Evolutionary conservation across 1,140 invertebrate genomes (phyloP), one percentile per base, ranked within the genome.

Genomic region (Diorhabda carinulata): DNA sequence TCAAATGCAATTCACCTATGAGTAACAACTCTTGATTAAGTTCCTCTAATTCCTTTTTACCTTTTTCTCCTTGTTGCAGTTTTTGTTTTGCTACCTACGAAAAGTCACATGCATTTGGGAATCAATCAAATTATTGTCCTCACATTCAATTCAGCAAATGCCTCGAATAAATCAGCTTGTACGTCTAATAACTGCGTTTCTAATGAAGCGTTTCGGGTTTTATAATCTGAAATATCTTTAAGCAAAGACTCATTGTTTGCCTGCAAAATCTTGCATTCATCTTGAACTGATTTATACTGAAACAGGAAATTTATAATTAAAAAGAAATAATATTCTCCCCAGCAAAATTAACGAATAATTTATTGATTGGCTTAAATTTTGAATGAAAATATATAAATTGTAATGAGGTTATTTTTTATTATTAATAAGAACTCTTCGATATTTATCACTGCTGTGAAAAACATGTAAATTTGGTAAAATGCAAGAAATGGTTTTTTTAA

Each of bases 1-100:
- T 82, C 41, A 84, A 74, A 65, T 85, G 83, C 9, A 85, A 76
- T 74, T 86, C 85, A 5, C 82, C 82, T 61, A 79, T 76, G 47
- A 83, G 68, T 3, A 83, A 67, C 40, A 83, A 68, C 72, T 84
- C 80, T 66, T 77, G 77, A 65, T 82, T 82, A 5, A 82, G 74
- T 45, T 77, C 71, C 68, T 80, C 78, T 43, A 83, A 66, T 70
- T 82, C 77, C 5, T 76, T 70, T 58, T 75, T 74, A n/a, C 78
- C 74, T 63, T 79, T 78, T 73, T 82, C 77, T 3, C 79, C 78
- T 40, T 72, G 78, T 70, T 70, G 62, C 52, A 78, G 80, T 70
- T 81, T 77, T 63, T 79, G 77, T 74, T 76, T 76, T 4, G 78
- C 76, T 64, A 80, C 66, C 77, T 79, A 61, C 10, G 72, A 40